Percentiles rank a stretch among this genome's conserved stretches.
Conservation (phyloP, 2,888 invertebrate genomes). For the Epistrophe grossulariae region DNA sequence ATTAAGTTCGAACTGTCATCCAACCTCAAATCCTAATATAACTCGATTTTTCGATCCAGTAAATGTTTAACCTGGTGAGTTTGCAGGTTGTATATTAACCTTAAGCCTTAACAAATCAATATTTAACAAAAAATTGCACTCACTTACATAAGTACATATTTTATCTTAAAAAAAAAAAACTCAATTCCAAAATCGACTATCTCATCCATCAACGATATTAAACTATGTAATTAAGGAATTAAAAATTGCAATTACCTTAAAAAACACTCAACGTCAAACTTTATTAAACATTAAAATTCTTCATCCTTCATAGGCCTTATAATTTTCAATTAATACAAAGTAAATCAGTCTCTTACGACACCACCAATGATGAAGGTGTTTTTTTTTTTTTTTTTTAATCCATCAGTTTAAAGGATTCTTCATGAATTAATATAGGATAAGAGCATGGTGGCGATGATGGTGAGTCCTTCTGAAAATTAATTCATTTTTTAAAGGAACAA, state of each 20-base stretch:
- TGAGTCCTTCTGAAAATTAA: background rate
- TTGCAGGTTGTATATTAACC: no score
- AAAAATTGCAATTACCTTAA: slow-evolving; percentile 19
- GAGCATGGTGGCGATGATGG: background rate
- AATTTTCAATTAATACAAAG: slow-evolving; percentile 68
- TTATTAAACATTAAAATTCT: slow-evolving; percentile 24
- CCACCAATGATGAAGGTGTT: background rate
- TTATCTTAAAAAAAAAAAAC: background rate
- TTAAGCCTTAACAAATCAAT: no score
- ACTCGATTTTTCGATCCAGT: no score
- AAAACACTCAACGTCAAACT: slow-evolving; percentile 16
- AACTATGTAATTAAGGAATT: slow-evolving; percentile 19
- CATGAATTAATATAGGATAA: background rate
- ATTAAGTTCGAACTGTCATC: no score
- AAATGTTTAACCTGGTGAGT: no score
- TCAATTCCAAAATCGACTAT: background rate
- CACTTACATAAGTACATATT: background rate
- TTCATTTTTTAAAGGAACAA: background rate
- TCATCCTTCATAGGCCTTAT: slow-evolving; percentile 29
- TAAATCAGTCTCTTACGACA: slow-evolving; percentile 39
- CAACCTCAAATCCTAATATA: no score
- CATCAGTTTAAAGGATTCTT: slow-evolving; percentile 9
- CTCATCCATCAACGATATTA: slow-evolving; percentile 2
- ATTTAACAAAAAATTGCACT: background rate
- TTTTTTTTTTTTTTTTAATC: slow-evolving; percentile 6